Evolutionary conservation across 2,113 vertebrate genomes (phyloP).

Genomic region (Microcebus murinus): DNA sequence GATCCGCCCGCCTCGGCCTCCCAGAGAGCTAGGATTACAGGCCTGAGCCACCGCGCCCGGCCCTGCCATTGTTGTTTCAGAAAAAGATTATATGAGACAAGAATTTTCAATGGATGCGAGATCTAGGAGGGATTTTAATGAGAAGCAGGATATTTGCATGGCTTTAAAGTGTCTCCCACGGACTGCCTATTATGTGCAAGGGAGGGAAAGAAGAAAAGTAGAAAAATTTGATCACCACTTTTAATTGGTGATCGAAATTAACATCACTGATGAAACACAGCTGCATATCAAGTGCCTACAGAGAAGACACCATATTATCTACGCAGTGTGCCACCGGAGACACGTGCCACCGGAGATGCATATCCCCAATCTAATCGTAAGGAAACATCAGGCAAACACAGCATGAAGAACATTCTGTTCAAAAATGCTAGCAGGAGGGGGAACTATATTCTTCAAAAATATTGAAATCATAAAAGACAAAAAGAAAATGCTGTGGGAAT

Average conservation of each 20-base stretch:
- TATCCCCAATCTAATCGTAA: not conserved
- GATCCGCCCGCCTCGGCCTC: too few relatives aligned
- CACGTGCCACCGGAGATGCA: not conserved
- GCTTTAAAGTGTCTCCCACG: not conserved
- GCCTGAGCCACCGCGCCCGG: too few relatives aligned
- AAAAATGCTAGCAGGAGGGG: not conserved
- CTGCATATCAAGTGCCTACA: not conserved
- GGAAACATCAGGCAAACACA: not conserved
- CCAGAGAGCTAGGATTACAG: too few relatives aligned
- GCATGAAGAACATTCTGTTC: not conserved
- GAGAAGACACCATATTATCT: not conserved
- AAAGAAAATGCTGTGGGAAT: not conserved
- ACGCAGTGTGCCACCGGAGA: not conserved
- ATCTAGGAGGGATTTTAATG: not conserved
- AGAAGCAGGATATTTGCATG: constrained; percentile 28
- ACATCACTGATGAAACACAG: not conserved
- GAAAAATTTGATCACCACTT: not conserved
- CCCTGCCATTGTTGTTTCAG: not conserved
- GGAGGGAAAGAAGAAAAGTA: not conserved
- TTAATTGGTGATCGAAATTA: constrained; percentile 11
- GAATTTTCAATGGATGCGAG: not conserved
- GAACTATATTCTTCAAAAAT: constrained; percentile 4
- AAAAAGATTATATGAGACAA: not conserved
- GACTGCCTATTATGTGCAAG: constrained; percentile 16
- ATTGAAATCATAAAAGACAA: not conserved